phyloP scores from a whole-genome alignment of 2,113 vertebrate species.

The Pelodiscus sinensis region DNA sequence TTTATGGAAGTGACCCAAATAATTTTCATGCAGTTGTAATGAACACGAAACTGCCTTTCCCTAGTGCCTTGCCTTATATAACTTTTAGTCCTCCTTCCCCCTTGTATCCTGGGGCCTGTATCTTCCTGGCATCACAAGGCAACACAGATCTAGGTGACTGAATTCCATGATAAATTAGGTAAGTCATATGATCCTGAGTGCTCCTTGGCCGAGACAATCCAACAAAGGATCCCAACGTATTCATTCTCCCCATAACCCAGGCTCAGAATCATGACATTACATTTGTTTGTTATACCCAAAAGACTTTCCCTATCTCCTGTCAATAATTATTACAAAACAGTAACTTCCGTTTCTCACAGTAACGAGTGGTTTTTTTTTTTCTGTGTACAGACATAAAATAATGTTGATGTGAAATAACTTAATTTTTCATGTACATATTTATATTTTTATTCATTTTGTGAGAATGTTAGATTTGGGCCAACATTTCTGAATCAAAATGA shows the following conservation, averaged over 20 bases:
- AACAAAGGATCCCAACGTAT: background rate
- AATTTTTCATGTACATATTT: background rate
- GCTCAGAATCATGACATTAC: background rate
- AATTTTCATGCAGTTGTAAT: background rate
- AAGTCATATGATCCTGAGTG: background rate
- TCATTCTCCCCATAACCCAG: background rate
- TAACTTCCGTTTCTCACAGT: background rate
- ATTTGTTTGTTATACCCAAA: background rate
- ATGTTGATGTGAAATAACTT: background rate
- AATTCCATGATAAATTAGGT: background rate
- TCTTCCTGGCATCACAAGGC: rapidly evolving
- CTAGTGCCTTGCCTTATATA: background rate
- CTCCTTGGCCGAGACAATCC: background rate
- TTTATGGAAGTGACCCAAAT: background rate
- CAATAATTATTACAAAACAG: background rate
- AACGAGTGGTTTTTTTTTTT: background rate
- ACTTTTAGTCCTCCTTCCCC: background rate
- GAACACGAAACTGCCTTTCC: background rate
- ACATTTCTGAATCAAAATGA: background rate
- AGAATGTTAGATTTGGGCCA: background rate
- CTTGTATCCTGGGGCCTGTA: background rate
- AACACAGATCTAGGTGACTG: background rate
- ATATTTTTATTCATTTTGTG: background rate
- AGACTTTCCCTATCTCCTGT: background rate
- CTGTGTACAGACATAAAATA: background rate